Evolutionary conservation across 2,888 invertebrate genomes (phyloP).

Genomic region (Tinea pellionella): DNA sequence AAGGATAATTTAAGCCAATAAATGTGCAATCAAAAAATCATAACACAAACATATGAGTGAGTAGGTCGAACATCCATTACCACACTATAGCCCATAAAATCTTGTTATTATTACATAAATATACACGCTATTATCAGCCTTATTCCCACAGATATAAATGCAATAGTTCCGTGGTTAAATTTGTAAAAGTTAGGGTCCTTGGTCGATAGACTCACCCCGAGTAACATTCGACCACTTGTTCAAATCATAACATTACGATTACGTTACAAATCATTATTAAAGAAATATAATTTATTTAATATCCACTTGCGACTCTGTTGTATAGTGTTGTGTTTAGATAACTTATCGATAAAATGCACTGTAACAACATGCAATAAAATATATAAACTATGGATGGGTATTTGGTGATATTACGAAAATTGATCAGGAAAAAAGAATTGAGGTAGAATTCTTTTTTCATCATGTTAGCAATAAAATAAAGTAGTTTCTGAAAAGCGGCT

Average conservation of each 20-base stretch:
- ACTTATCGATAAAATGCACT: neutral
- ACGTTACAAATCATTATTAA: constrained; percentile 63
- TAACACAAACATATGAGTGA: neutral
- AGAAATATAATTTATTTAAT: constrained; percentile 62
- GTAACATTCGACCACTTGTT: constrained; percentile 57
- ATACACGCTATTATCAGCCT: neutral
- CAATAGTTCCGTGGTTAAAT: neutral
- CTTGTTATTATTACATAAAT: neutral
- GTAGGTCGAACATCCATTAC: neutral
- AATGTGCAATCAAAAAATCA: constrained; percentile 6
- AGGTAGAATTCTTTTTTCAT: too few species aligned
- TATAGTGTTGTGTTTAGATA: neutral
- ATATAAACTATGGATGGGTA: too few species aligned
- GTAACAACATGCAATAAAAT: too few species aligned
- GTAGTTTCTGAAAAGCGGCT: too few species aligned
- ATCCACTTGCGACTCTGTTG: constrained; percentile 41
- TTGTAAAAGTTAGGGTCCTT: neutral
- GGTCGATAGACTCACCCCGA: constrained; percentile 21
- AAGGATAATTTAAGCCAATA: neutral
- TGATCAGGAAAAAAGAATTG: too few species aligned
- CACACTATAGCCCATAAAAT: constrained; percentile 8
- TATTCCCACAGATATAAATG: neutral
- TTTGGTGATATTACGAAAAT: too few species aligned
- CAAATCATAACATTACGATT: constrained; percentile 58
- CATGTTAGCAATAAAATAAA: too few species aligned